Conservation (phyloP, 2,113 vertebrate genomes). For the Nibea coibor region DNA sequence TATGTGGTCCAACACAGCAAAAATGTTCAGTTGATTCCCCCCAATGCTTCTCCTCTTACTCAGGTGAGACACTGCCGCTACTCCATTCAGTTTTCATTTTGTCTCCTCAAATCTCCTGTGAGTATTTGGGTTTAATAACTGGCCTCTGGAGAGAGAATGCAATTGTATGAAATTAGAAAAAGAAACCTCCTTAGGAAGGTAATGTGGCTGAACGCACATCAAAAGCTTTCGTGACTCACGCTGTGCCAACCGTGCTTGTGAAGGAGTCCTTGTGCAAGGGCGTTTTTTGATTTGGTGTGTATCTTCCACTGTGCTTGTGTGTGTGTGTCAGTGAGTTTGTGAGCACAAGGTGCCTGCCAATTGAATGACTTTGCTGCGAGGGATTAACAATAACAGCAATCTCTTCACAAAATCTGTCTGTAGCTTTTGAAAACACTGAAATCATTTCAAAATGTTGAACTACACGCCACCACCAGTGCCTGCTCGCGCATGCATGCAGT, state of each 20-base stretch:
- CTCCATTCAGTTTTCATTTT: slow-evolving; percentile 30
- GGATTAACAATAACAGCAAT: slow-evolving; percentile 61
- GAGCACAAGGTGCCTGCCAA: slow-evolving; percentile 62
- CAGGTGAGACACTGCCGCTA: neutral
- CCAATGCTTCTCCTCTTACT: neutral
- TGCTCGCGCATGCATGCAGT: neutral
- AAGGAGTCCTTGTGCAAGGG: slow-evolving; percentile 73
- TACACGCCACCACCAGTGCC: neutral
- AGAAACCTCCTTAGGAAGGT: slow-evolving; percentile 20
- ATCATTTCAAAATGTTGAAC: slow-evolving; percentile 36
- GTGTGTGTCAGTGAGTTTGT: slow-evolving; percentile 25
- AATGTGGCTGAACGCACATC: slow-evolving; percentile 36
- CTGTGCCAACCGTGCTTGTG: slow-evolving; percentile 50
- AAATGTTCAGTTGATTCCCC: neutral
- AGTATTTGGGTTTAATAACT: slow-evolving; percentile 30
- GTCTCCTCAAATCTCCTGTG: slow-evolving; percentile 29
- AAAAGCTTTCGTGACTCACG: slow-evolving; percentile 43
- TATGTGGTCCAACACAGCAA: neutral
- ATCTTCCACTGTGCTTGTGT: slow-evolving; percentile 4
- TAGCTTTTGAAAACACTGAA: slow-evolving; percentile 33
- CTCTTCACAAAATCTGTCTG: slow-evolving; percentile 56
- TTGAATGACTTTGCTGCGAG: slow-evolving; percentile 66
- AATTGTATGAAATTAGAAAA: slow-evolving; percentile 58
- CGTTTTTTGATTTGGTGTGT: slow-evolving; percentile 63
- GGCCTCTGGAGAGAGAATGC: slow-evolving; percentile 43